phyloP scores from a whole-genome alignment of 2,113 vertebrate genomes.

The Ammodytes dubius region DNA sequence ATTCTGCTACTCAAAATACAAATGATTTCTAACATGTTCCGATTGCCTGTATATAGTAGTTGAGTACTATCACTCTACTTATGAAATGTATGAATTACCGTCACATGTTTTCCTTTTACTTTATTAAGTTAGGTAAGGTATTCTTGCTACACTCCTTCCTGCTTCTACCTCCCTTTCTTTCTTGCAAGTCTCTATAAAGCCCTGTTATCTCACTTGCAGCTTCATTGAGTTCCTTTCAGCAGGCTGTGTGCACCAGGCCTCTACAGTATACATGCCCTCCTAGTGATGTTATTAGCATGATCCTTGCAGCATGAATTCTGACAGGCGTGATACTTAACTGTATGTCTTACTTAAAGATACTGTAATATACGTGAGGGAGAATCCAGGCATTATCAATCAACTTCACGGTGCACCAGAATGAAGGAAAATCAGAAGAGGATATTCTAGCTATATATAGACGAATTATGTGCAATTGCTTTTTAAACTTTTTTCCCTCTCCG shows the following conservation, averaged over 20 bases:
- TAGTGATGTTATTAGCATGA: slow-evolving; percentile 47
- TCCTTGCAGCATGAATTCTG: slow-evolving; percentile 11
- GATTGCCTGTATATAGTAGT: no score
- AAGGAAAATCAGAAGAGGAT: neutral
- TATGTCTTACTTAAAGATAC: slow-evolving; percentile 31
- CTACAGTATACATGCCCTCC: slow-evolving; percentile 27
- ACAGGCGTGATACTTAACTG: slow-evolving; percentile 6
- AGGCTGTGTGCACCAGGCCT: slow-evolving; percentile 5
- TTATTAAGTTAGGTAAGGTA: no score
- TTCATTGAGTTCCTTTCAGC: slow-evolving; percentile 24
- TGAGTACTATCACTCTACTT: no score
- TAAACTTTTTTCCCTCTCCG: slow-evolving; percentile 37
- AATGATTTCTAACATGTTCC: no score
- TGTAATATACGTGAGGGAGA: neutral
- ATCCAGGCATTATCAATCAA: slow-evolving; percentile 13
- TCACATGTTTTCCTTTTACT: no score
- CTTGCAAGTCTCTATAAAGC: slow-evolving; percentile 18
- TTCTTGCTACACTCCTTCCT: neutral
- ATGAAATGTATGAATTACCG: no score
- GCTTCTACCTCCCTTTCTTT: neutral
- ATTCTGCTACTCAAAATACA: no score
- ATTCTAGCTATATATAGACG: slow-evolving; percentile 29
- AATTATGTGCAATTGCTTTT: slow-evolving; percentile 35
- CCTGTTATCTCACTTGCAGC: slow-evolving; percentile 46
- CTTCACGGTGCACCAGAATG: neutral